phyloP scores from a whole-genome alignment of 2,888 invertebrate genomes.

The Phytoseiulus persimilis region DNA sequence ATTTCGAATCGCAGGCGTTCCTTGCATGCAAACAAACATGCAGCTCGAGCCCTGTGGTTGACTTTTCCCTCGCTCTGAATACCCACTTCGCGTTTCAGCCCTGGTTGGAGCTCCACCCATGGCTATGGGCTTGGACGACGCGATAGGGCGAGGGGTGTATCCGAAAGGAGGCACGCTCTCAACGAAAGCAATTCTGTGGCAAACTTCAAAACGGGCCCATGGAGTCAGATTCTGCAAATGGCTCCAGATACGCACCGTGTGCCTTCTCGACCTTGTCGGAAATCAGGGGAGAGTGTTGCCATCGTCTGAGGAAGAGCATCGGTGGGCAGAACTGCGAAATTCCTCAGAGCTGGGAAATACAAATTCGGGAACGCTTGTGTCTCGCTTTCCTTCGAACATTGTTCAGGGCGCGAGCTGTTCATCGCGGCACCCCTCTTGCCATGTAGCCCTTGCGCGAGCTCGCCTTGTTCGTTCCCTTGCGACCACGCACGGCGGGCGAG shows the following conservation, averaged over 20 bases:
- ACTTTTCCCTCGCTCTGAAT: background rate
- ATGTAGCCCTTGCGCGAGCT: background rate
- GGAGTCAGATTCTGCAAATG: too few species aligned
- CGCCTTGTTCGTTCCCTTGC: background rate
- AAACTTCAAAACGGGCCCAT: background rate
- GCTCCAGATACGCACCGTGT: too few species aligned
- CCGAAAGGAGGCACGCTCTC: background rate
- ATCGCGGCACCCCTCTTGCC: background rate
- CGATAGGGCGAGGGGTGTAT: background rate
- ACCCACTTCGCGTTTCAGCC: background rate
- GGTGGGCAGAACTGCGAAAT: too few species aligned
- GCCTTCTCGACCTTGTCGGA: too few species aligned
- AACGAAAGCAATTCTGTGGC: background rate
- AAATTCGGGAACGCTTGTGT: too few species aligned
- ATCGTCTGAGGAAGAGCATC: too few species aligned
- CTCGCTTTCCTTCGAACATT: background rate
- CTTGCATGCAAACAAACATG: background rate
- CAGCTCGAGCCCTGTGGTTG: background rate
- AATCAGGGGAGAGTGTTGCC: too few species aligned
- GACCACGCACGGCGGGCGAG: background rate
- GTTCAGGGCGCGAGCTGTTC: background rate
- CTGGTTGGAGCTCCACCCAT: background rate
- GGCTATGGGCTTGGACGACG: background rate
- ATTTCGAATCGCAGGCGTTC: background rate
- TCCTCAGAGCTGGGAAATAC: too few species aligned